phyloP scores from a whole-genome alignment of 2,113 vertebrate genomes.

The Atlantisia rogersi region DNA sequence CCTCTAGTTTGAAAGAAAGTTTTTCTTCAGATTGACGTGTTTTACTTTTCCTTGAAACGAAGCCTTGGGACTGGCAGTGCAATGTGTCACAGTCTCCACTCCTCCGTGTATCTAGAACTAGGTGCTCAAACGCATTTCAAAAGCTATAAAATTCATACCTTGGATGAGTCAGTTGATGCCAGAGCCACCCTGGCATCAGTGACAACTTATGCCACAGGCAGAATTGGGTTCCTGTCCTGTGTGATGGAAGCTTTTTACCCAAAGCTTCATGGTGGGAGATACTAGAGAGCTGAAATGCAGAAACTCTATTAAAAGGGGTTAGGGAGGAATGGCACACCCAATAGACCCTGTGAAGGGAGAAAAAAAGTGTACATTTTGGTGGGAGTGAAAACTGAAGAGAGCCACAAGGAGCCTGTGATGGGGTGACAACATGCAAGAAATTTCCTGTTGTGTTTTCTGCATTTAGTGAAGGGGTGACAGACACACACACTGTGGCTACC shows the following conservation, averaged over 20 bases:
- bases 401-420: background rate
- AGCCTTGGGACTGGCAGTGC: background rate
- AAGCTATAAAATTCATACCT: background rate
- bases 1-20: background rate
- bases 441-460: background rate
- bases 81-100: background rate
- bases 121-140: background rate
- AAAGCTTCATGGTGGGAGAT: background rate
- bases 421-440: background rate
- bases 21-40: background rate
- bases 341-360: background rate
- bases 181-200: background rate
- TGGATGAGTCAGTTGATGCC: background rate
- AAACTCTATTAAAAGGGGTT: background rate
- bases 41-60: slow-evolving; percentile 30
- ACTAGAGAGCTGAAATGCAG: background rate
- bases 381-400: background rate
- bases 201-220: background rate
- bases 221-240: fast-evolving
- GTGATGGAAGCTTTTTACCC: background rate
- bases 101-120: background rate
- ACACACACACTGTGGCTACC: background rate
- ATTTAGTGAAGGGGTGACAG: background rate
- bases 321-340: background rate
- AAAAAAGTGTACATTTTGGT: background rate